These are phyloP conservation scores for Darevskia nairensis DNA, from an alignment of 2,797 vertebrate genomes.

Conservation along the genomic window DNA sequence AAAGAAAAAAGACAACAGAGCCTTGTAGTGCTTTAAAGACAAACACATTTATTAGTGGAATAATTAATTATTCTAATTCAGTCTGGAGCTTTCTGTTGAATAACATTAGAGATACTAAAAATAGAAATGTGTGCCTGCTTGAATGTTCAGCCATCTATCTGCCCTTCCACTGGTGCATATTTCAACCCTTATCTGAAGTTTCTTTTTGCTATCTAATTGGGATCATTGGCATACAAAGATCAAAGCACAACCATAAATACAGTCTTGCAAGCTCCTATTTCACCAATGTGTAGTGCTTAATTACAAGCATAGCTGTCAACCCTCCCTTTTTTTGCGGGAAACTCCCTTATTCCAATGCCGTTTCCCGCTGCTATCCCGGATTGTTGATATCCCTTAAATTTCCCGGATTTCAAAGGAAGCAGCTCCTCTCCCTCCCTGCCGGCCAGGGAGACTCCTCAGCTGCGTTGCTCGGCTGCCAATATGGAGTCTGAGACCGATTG, in stretches of 20 bases:
- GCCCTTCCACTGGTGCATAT: background rate
- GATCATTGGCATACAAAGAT: background rate
- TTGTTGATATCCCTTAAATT: no score
- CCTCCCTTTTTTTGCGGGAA: no score
- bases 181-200: background rate
- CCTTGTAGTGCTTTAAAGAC: background rate
- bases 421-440: no score
- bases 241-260: background rate
- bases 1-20: background rate
- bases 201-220: background rate
- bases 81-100: background rate
- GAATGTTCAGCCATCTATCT: background rate
- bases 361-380: no score
- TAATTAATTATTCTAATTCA: conserved; percentile 10
- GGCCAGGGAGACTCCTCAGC: no score
- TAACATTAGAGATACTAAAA: background rate
- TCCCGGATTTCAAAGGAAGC: no score
- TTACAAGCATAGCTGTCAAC: no score
- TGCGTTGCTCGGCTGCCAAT: no score
- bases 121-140: background rate
- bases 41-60: background rate
- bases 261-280: background rate
- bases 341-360: no score
- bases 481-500: no score
- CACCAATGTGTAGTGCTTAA: no score